Evolutionary conservation across 2,797 vertebrate species (phyloP).

Genomic region (Gymnoscopelus braueri): DNA sequence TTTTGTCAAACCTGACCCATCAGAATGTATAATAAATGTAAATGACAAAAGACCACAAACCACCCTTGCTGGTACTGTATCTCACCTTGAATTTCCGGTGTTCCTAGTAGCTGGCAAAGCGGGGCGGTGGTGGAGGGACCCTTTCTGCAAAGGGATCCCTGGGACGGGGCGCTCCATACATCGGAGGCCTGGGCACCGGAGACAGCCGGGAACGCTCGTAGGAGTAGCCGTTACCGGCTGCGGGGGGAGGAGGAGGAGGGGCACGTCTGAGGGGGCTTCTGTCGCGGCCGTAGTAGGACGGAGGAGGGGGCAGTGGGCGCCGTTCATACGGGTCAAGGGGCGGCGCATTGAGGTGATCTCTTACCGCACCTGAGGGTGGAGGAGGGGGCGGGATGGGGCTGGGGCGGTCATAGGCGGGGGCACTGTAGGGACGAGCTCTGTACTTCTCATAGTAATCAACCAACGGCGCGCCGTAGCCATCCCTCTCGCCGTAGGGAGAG

Average conservation of each 20-base stretch:
- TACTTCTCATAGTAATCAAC: conserved; percentile 85
- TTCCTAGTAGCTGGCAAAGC: conserved; percentile 76
- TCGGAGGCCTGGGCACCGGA: conserved; percentile 83
- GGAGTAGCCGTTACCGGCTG: conserved; percentile 88
- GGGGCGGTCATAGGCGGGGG: conserved; percentile 58
- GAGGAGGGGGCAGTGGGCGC: conserved; percentile 76
- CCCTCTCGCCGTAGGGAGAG: conserved; percentile 10
- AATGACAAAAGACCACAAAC: conserved; percentile 13
- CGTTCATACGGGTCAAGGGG: conserved; percentile 86
- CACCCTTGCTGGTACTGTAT: conserved; percentile 32
- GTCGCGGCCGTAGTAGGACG: conserved; percentile 87
- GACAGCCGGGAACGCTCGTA: conserved; percentile 91
- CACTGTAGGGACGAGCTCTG: conserved; percentile 73
- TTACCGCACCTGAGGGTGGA: conserved; percentile 83
- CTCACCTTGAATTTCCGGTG: conserved; percentile 74
- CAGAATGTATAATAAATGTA: conserved; percentile 5
- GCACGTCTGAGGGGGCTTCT: conserved; percentile 90
- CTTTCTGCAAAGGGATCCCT: conserved; percentile 86
- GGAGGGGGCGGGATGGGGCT: conserved; percentile 78
- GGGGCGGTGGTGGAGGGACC: conserved; percentile 68
- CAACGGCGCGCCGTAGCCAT: conserved; percentile 55
- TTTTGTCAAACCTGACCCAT: not conserved
- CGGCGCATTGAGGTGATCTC: conserved; percentile 81
- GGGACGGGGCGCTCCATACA: conserved; percentile 85
- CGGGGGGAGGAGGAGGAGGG: conserved; percentile 66